A percentile compares a stretch with the other conserved stretches of the same genome.
Conservation (phyloP, 1,140 invertebrate genomes). For the Hyphantria cunea region DNA sequence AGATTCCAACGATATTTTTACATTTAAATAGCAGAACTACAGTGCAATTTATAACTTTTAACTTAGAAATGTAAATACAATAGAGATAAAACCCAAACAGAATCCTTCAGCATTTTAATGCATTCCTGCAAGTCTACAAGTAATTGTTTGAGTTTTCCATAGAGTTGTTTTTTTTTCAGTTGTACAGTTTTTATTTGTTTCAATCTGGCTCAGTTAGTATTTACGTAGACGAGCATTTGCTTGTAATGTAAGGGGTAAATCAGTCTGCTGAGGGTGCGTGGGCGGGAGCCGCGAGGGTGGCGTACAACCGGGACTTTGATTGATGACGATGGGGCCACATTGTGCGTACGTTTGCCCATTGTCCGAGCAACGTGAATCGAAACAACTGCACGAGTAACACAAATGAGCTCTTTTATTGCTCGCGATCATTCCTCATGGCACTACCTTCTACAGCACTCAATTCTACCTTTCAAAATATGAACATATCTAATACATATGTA, state of each 20-base stretch:
- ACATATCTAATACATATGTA: no score
- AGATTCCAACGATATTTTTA: no score
- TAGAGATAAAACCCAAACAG: slow-evolving; percentile 1
- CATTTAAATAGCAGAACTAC: no score
- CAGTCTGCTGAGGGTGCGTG: slow-evolving; percentile 35
- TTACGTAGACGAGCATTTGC: slow-evolving; percentile 46
- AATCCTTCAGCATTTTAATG: not conserved
- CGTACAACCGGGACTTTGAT: slow-evolving; percentile 59
- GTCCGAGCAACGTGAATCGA: slow-evolving; percentile 62
- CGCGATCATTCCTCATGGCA: slow-evolving; percentile 35
- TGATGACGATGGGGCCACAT: slow-evolving; percentile 70
- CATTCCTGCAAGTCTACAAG: slow-evolving; percentile 14
- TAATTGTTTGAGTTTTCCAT: slow-evolving; percentile 5
- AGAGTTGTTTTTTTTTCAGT: not conserved
- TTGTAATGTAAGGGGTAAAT: slow-evolving; percentile 53
- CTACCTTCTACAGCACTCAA: slow-evolving; percentile 17
- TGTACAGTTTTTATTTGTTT: slow-evolving; percentile 21
- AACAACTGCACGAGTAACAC: slow-evolving; percentile 63
- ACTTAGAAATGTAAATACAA: no score
- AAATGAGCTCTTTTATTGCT: slow-evolving; percentile 61
- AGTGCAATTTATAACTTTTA: no score
- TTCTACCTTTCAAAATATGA: no score
- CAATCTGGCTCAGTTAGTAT: slow-evolving; percentile 22
- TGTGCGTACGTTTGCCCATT: slow-evolving; percentile 66
- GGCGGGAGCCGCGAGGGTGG: slow-evolving; percentile 30